Percentiles rank a stretch among this genome's conserved stretches.
These are phyloP conservation scores for Ctenopoma multispine DNA, from an alignment of 2,797 vertebrate genomes.

Conservation along the genomic window DNA sequence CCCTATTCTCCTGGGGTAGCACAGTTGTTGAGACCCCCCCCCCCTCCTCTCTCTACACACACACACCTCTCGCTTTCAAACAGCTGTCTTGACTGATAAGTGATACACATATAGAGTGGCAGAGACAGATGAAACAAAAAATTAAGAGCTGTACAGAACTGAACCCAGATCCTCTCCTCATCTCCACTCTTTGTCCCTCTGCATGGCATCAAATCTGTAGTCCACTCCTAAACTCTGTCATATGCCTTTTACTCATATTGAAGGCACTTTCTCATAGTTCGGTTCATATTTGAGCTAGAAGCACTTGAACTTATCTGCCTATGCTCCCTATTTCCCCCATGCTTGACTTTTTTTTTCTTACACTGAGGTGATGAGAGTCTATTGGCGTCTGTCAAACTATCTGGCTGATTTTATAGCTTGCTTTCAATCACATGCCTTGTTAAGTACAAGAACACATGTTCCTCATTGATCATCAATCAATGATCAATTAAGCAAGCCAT, in stretches of 20 bases:
- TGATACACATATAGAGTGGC: slow-evolving; percentile 52
- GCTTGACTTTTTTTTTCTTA: slow-evolving; percentile 11
- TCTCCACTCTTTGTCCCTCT: slow-evolving; percentile 25
- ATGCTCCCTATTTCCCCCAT: neutral
- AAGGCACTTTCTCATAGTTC: slow-evolving; percentile 21
- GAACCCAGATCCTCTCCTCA: slow-evolving; percentile 33
- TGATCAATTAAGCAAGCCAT: slow-evolving; percentile 89
- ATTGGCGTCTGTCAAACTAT: slow-evolving; percentile 78
- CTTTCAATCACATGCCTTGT: slow-evolving; percentile 83
- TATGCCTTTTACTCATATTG: slow-evolving; percentile 13
- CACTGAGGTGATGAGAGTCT: slow-evolving; percentile 62
- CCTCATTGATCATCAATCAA: slow-evolving; percentile 86
- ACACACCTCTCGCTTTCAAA: slow-evolving; percentile 66
- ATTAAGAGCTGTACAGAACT: slow-evolving; percentile 32
- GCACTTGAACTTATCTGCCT: neutral
- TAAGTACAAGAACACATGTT: slow-evolving; percentile 85
- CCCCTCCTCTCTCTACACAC: neutral
- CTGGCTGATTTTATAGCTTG: slow-evolving; percentile 80
- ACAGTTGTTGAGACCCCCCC: slow-evolving; percentile 43
- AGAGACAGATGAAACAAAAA: slow-evolving; percentile 41
- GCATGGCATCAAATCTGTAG: slow-evolving; percentile 8
- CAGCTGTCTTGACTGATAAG: slow-evolving; percentile 79
- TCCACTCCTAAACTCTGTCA: slow-evolving; percentile 5
- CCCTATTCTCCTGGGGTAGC: slow-evolving; percentile 76
- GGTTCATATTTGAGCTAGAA: slow-evolving; percentile 25